Conservation (phyloP, 2,113 vertebrate species). For the Sprattus sprattus region DNA sequence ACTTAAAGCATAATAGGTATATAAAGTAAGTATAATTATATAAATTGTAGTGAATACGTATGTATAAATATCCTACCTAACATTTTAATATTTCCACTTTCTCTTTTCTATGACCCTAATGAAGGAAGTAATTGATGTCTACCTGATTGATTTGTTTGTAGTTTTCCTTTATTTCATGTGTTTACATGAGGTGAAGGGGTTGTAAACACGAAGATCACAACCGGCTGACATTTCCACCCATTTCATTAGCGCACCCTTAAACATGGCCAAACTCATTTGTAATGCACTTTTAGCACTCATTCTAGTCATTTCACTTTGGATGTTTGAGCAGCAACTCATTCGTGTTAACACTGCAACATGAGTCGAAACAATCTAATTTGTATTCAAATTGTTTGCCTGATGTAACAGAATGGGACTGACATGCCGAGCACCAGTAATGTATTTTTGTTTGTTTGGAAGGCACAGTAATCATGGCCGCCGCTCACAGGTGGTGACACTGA, state of each 20-base stretch:
- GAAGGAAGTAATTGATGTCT: neutral
- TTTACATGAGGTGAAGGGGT: neutral
- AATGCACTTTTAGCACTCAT: constrained; percentile 18
- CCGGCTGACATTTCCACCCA: neutral
- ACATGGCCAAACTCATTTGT: neutral
- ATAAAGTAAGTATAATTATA: neutral
- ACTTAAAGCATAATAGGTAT: too few relatives aligned
- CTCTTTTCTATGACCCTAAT: neutral
- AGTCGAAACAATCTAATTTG: constrained; percentile 40
- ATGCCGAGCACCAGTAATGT: neutral
- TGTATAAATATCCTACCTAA: neutral
- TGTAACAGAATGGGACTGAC: constrained; percentile 17
- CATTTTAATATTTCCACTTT: neutral
- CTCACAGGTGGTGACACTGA: constrained; percentile 57
- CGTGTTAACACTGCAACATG: constrained; percentile 25
- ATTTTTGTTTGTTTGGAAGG: neutral
- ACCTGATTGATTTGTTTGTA: constrained; percentile 9
- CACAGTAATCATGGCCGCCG: constrained; percentile 42
- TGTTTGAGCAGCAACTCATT: constrained; percentile 34
- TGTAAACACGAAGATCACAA: neutral
- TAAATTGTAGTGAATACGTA: neutral
- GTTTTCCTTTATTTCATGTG: neutral
- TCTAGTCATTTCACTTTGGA: constrained; percentile 18
- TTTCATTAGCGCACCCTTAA: neutral
- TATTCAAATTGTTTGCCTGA: constrained; percentile 39